phyloP scores from a whole-genome alignment of 2,113 vertebrate genomes.

The Megaceryle maxima region DNA sequence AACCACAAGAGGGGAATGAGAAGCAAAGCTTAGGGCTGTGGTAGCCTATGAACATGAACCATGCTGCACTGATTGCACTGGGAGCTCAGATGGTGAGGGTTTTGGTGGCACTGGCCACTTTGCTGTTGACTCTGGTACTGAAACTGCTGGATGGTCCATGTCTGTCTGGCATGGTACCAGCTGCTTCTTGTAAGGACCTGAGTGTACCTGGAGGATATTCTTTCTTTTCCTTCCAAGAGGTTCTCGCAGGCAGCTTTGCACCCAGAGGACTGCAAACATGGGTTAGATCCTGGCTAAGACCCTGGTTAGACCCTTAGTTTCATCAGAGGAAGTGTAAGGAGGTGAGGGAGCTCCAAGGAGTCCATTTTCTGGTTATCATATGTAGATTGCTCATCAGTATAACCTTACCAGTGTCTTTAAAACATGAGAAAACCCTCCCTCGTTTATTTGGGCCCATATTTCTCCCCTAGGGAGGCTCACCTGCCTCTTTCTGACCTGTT shows the following conservation, averaged over 20 bases:
- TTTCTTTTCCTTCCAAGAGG: not conserved
- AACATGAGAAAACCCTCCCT: not conserved
- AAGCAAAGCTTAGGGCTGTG: not conserved
- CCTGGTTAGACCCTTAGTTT: not conserved
- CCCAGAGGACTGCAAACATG: not conserved
- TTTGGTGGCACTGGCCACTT: not conserved
- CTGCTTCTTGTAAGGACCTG: rapidly evolving
- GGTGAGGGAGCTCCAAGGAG: not conserved
- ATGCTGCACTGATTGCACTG: not conserved
- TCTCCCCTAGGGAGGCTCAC: not conserved
- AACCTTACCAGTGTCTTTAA: not conserved
- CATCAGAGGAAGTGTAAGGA: not conserved
- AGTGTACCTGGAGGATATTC: not conserved
- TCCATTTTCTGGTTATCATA: not conserved
- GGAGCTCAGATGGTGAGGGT: not conserved
- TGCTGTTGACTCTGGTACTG: not conserved
- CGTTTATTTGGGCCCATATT: rapidly evolving
- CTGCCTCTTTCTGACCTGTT: rapidly evolving
- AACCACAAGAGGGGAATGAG: not conserved
- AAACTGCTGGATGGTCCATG: not conserved
- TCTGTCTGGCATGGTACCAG: not conserved
- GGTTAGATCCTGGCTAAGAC: not conserved
- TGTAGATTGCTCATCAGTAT: not conserved
- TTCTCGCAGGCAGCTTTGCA: not conserved
- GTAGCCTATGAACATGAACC: not conserved